These are phyloP conservation scores for Pseudoips prasinana DNA, from an alignment of 2,888 invertebrate genomes.

Conservation along the genomic window DNA sequence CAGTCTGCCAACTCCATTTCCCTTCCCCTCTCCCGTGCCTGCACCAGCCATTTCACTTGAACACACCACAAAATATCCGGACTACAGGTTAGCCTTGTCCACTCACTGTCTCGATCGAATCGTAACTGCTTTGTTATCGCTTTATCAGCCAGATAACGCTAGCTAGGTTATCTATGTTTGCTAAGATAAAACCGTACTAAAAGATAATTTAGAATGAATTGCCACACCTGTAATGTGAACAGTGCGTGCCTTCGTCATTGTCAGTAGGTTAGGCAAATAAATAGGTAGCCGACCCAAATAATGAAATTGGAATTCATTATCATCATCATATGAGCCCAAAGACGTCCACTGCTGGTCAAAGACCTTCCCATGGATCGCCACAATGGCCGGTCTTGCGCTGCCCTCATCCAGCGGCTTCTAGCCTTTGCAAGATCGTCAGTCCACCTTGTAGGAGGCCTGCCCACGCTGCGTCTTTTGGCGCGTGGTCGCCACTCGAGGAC, in stretches of 20 bases:
- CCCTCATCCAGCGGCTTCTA: no score
- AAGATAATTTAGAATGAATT: conserved; percentile 60
- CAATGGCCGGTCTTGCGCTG: no score
- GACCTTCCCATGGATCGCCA: no score
- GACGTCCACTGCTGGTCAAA: no score
- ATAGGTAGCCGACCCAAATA: no score
- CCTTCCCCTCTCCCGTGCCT: conserved; percentile 76
- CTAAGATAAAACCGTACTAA: conserved; percentile 63
- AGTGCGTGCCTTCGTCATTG: conserved; percentile 21
- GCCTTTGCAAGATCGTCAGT: no score
- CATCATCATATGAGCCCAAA: no score
- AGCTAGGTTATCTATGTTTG: conserved; percentile 76
- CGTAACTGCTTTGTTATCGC: conserved; percentile 61
- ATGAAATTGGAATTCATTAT: no score
- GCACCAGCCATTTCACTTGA: conserved; percentile 79
- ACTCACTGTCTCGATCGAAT: conserved; percentile 50
- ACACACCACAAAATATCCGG: conserved; percentile 32
- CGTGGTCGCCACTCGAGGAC: no score
- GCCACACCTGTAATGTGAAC: conserved; percentile 65
- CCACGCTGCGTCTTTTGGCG: no score
- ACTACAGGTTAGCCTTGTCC: conserved; percentile 39
- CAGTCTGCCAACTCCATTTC: conserved; percentile 81
- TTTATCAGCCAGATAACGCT: conserved; percentile 49
- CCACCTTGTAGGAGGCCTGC: no score
- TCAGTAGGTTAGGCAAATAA: conserved; percentile 17